phyloP scores from a whole-genome alignment of 2,888 invertebrate genomes.

The Clivina fossor region DNA sequence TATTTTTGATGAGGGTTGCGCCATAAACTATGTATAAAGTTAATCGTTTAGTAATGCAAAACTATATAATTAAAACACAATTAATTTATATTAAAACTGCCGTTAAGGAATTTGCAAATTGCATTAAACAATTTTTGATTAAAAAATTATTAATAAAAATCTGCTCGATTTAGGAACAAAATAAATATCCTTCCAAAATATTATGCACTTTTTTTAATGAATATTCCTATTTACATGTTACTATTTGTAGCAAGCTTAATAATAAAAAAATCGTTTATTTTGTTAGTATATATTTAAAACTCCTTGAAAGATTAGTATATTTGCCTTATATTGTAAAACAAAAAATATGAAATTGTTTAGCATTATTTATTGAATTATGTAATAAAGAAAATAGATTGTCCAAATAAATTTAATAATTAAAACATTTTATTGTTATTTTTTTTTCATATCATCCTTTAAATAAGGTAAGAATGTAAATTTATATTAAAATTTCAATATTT shows the following conservation, averaged over 20 bases:
- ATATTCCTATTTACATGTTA: slow-evolving; percentile 34
- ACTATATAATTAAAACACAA: slow-evolving; percentile 6
- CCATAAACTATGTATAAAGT: no score
- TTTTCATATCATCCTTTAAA: not conserved
- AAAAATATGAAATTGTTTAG: slow-evolving; percentile 33
- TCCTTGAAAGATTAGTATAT: slow-evolving; percentile 32
- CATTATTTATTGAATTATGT: slow-evolving; percentile 31
- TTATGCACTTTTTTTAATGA: slow-evolving; percentile 26
- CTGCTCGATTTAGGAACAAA: slow-evolving; percentile 23
- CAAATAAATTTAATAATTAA: slow-evolving; percentile 35
- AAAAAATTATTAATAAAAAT: slow-evolving; percentile 19
- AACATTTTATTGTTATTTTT: slow-evolving; percentile 16
- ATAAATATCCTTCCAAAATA: slow-evolving; percentile 28
- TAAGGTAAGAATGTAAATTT: no score
- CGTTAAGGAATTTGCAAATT: slow-evolving; percentile 20
- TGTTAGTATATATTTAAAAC: slow-evolving; percentile 24
- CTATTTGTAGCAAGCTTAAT: slow-evolving; percentile 34
- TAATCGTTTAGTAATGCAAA: slow-evolving; percentile 16
- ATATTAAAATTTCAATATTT: no score
- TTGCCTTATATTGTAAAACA: slow-evolving; percentile 34
- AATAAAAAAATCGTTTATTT: slow-evolving; percentile 25
- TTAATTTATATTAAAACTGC: slow-evolving; percentile 24
- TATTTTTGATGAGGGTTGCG: no score
- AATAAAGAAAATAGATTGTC: slow-evolving; percentile 33
- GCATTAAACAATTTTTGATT: slow-evolving; percentile 24